A percentile compares a stretch with the other conserved stretches of the same genome.
These are phyloP conservation scores for Scomber japonicus DNA, from an alignment of 2,113 vertebrate genomes.

Conservation along the genomic window DNA sequence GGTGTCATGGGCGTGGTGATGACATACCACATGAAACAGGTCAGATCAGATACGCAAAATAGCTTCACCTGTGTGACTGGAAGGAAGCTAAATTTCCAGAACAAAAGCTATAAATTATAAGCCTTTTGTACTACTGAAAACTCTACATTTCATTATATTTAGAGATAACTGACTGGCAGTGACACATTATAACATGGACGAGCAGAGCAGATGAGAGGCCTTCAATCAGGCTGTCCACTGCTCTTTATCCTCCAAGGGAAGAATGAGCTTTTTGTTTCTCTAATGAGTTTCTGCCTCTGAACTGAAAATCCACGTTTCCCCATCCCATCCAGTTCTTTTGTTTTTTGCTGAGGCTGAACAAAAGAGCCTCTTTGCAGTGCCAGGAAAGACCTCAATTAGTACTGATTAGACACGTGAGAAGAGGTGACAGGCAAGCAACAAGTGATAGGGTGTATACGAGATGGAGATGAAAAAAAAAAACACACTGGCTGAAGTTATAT, in stretches of 20 bases:
- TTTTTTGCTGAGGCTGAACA: slow-evolving; percentile 30
- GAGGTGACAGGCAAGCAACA: slow-evolving; percentile 35
- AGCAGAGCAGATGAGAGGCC: slow-evolving; percentile 8
- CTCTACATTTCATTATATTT: accelerated
- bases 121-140: not conserved
- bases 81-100: not conserved
- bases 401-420: slow-evolving; percentile 72
- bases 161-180: not conserved
- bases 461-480: not conserved
- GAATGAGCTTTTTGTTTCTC: slow-evolving; percentile 64
- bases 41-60: not conserved
- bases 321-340: not conserved
- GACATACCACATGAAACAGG: slow-evolving; percentile 45
- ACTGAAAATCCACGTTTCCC: slow-evolving; percentile 26
- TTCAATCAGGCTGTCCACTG: slow-evolving; percentile 3
- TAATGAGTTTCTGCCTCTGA: slow-evolving; percentile 66
- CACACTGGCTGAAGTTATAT: not conserved
- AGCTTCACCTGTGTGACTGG: not conserved
- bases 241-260: slow-evolving; percentile 39
- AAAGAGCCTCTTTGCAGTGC: slow-evolving; percentile 30
- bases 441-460: not conserved
- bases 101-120: not conserved
- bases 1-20: slow-evolving; percentile 21
- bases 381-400: slow-evolving; percentile 64
- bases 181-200: not conserved